A percentile compares a stretch with the other conserved stretches of the same genome.
These are phyloP conservation scores for Trachythela sp. DNA, from an alignment of 64 coral and sea anemone genomes.

Conservation along the genomic window DNA sequence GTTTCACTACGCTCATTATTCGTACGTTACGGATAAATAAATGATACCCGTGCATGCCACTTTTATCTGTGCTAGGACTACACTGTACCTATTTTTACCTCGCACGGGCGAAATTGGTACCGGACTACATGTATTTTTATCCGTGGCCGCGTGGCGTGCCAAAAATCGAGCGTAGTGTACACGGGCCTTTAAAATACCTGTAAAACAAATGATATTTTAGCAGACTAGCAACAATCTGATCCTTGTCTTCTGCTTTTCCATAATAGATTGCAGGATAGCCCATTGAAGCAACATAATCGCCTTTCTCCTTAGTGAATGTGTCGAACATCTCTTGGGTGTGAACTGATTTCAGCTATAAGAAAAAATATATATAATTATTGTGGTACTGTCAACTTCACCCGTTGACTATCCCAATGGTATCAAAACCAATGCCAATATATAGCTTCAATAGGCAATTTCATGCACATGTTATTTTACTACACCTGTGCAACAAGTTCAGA, in stretches of 20 bases:
- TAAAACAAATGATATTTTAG: background rate
- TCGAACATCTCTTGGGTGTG: background rate
- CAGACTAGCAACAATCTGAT: conserved; percentile 10
- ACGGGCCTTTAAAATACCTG: background rate
- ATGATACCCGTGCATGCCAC: too few relatives aligned
- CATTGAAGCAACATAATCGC: conserved; percentile 5
- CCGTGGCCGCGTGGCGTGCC: too few relatives aligned
- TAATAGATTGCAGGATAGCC: conserved; percentile 4
- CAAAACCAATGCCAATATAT: background rate
- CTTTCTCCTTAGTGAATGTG: background rate
- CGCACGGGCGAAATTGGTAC: too few relatives aligned
- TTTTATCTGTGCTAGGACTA: too few relatives aligned
- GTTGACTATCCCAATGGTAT: too few relatives aligned
- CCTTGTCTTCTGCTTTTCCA: background rate
- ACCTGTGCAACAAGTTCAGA: conserved; percentile 12
- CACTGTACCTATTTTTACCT: too few relatives aligned
- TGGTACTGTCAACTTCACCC: too few relatives aligned
- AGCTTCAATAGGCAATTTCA: too few relatives aligned
- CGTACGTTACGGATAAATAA: too few relatives aligned
- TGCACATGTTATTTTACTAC: too few relatives aligned
- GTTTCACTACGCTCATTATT: too few relatives aligned
- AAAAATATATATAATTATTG: background rate
- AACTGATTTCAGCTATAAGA: background rate
- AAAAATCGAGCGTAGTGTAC: background rate
- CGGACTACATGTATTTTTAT: too few relatives aligned